Percentiles rank a stretch among this genome's conserved stretches.
Conservation (phyloP, 2,797 vertebrate genomes). For the Sebastes diaconus region DNA sequence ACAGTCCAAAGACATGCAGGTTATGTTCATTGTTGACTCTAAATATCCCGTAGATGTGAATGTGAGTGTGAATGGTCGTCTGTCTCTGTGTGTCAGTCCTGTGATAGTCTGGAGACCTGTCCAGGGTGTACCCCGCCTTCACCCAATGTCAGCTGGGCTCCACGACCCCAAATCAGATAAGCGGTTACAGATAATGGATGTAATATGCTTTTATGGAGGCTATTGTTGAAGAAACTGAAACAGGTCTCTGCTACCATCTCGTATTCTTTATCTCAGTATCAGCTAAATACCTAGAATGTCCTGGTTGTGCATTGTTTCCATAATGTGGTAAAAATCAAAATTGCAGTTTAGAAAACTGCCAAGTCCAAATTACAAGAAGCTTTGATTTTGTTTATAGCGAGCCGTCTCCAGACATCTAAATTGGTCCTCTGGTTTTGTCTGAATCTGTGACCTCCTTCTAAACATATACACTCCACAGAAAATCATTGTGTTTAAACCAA, state of each 20-base stretch:
- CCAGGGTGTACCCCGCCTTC: too few relatives aligned
- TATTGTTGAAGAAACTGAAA: background rate
- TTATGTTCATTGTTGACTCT: too few relatives aligned
- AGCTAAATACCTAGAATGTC: background rate
- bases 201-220: background rate
- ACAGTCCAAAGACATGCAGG: too few relatives aligned
- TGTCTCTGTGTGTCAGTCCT: too few relatives aligned
- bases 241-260: background rate
- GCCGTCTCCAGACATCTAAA: slow-evolving; percentile 15
- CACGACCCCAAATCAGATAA: rapidly evolving
- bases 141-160: too few relatives aligned
- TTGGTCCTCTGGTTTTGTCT: slow-evolving; percentile 18
- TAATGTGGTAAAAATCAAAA: slow-evolving; percentile 3
- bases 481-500: background rate
- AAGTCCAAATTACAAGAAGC: background rate
- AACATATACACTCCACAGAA: background rate
- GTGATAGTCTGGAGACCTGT: too few relatives aligned
- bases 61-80: too few relatives aligned
- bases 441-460: slow-evolving; percentile 18
- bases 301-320: background rate
- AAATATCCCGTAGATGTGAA: too few relatives aligned
- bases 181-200: too few relatives aligned
- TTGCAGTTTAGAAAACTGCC: background rate
- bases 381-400: background rate
- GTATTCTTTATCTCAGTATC: background rate